Percentiles rank a stretch among this genome's conserved stretches.
Evolutionary conservation across 1,140 invertebrate genomes (phyloP).

Genomic region (Drosophila teissieri): DNA sequence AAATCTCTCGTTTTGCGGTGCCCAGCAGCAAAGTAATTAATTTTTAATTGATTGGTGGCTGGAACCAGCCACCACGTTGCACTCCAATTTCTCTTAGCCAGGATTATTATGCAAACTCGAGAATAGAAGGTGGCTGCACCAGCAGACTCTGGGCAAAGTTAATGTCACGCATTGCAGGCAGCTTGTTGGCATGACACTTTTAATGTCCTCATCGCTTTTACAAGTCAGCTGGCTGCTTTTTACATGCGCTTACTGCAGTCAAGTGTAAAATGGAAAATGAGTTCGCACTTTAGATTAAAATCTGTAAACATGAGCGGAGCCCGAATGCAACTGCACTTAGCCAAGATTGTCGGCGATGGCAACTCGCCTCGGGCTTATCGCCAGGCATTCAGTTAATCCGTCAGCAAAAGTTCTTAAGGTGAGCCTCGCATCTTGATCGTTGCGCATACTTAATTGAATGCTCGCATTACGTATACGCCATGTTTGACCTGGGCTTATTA

Average conservation of each 20-base stretch:
- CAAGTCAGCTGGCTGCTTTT: constrained; percentile 48
- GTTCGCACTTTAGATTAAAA: constrained; percentile 74
- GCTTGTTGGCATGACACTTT: constrained; percentile 35
- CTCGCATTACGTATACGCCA: constrained; percentile 15
- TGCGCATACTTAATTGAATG: constrained; percentile 8
- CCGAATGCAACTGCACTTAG: constrained; percentile 10
- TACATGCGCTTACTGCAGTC: constrained; percentile 41
- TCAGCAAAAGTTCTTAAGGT: constrained; percentile 27
- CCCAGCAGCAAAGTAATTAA: constrained; percentile 46
- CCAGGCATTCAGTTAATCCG: constrained; percentile 30
- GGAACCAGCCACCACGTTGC: constrained; percentile 11
- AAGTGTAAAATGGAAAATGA: constrained; percentile 75
- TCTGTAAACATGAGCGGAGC: constrained; percentile 55
- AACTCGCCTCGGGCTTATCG: constrained; percentile 36
- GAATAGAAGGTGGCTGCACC: not conserved
- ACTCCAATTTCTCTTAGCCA: constrained; percentile 18
- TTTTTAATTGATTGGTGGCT: constrained; percentile 52
- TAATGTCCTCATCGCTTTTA: constrained; percentile 55
- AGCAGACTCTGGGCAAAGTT: constrained; percentile 34
- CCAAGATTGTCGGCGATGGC: constrained; percentile 11
- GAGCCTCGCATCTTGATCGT: constrained; percentile 3
- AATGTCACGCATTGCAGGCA: constrained; percentile 48
- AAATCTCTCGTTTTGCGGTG: constrained; percentile 21
- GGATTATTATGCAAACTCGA: constrained; percentile 41
- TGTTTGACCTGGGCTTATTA: not conserved